Evolutionary conservation across 2,113 vertebrate genomes (phyloP), one percentile per base, ranked within the genome.

Genomic region (Irena cyanogastra): DNA sequence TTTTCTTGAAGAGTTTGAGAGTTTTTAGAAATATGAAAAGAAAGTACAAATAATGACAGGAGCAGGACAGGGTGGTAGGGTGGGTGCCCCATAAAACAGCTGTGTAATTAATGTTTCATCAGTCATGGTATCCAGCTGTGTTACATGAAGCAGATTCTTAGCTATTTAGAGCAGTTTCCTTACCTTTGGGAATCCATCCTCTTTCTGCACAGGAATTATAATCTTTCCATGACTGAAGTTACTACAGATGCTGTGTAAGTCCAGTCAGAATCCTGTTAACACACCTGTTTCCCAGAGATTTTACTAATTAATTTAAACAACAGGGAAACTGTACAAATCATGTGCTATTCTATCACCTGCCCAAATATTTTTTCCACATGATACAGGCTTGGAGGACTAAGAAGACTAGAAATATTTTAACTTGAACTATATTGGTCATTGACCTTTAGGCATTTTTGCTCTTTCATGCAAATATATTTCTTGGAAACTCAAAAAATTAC

Each of bases 191-290:
- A 96, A 94, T 61, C 64, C 82, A 84, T 71, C n/a, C 21, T 93
- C 77, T 65, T 94, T 96, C 90, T 96, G 87, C 54, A 45, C 26
- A 88, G 70, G 94, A 91, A 94, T 89, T 75, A 59, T 57, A 93
- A 77, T 75, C 77, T 59, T 63, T 87, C 84, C 61, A 45, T 54
- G 63, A 82, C 31, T 88, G 37, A 83, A 90, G 84, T 92, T 92
- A 85, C 94, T 75, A 76, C 71, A 94, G 95, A 59, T 91, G 93
- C 70, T 42, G 47, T 39, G 4, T 27, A 79, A 84, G 27, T 72
- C 42, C 53, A 91, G 41, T 91, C 90, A 92, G 83, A 39, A 26
- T 21, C 16, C 22, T 83, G 53, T 44, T 21, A 35, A 78, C 47
- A 66, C 24, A 37, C 10, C 75, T 72, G 72, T 77, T 68, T 75